Percentiles rank a stretch among this genome's conserved stretches.
Conservation (phyloP, 35 echinoderm and acorn worm genomes). For the Anneissia japonica region DNA sequence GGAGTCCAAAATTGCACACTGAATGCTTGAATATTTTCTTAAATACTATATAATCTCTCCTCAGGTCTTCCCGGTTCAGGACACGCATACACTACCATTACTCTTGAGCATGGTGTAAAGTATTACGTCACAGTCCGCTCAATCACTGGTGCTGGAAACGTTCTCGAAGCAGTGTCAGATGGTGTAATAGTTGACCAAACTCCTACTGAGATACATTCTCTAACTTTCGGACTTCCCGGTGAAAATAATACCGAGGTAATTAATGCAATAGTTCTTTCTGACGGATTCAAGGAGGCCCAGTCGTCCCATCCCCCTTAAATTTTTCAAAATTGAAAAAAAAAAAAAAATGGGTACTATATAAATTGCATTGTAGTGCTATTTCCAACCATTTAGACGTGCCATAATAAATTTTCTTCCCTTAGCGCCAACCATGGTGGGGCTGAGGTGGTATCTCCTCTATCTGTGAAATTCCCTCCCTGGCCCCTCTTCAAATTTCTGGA, state of each 20-base stretch:
- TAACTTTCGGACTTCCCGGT: constrained; percentile 6
- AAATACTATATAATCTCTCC: background rate
- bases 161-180: constrained; percentile 32
- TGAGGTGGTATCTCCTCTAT: too few relatives aligned
- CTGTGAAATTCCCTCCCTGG: too few relatives aligned
- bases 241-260: background rate
- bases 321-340: background rate
- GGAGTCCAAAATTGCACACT: background rate
- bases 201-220: constrained; percentile 8
- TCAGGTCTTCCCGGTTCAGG: constrained; percentile 23
- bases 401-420: too few relatives aligned
- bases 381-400: background rate
- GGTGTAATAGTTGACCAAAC: constrained; percentile 35
- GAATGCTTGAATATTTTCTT: background rate
- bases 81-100: constrained; percentile 25
- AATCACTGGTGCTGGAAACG: constrained; percentile 36
- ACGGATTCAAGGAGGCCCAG: background rate
- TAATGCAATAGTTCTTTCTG: too few relatives aligned
- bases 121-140: constrained; percentile 43
- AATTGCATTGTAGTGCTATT: background rate
- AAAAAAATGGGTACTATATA: background rate
- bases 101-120: constrained; percentile 11
- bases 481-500: too few relatives aligned
- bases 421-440: too few relatives aligned
- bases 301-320: background rate